Conservation (phyloP, 2,113 vertebrate species). For the Hippocampus barbouri region DNA sequence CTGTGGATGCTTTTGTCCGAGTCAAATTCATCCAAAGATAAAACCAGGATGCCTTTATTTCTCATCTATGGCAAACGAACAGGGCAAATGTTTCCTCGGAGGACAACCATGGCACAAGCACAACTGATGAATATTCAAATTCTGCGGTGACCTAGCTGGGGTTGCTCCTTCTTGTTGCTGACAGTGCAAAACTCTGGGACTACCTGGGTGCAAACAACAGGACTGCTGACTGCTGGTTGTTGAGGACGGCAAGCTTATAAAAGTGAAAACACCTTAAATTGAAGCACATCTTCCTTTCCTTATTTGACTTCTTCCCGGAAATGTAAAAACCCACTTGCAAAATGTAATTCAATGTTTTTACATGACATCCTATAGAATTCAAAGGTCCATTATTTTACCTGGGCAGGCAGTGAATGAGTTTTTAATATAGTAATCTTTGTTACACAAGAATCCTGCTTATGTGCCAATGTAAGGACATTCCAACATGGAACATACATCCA, state of each 20-base stretch:
- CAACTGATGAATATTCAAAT: slow-evolving; percentile 52
- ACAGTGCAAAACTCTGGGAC: slow-evolving; percentile 45
- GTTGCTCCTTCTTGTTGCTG: slow-evolving; percentile 49
- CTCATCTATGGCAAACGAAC: slow-evolving; percentile 15
- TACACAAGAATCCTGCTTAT: background rate
- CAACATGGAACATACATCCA: no score
- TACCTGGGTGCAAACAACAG: slow-evolving; percentile 48
- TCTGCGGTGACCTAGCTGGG: slow-evolving; percentile 47
- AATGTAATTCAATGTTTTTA: background rate
- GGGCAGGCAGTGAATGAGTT: background rate
- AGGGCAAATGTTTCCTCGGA: slow-evolving; percentile 20
- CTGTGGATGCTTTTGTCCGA: slow-evolving; percentile 20
- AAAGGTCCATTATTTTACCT: no score
- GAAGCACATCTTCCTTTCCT: slow-evolving; percentile 22
- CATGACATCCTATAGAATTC: background rate
- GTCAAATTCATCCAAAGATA: slow-evolving; percentile 30
- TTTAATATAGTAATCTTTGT: background rate
- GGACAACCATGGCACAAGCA: slow-evolving; percentile 30
- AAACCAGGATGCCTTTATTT: slow-evolving; percentile 10
- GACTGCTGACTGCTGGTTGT: slow-evolving; percentile 52
- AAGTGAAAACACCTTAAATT: slow-evolving; percentile 36
- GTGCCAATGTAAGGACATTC: no score
- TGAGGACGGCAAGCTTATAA: slow-evolving; percentile 50
- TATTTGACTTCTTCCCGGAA: background rate
- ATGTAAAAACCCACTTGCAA: background rate